A percentile compares a stretch with the other conserved stretches of the same genome.
Evolutionary conservation across 2,113 vertebrate species (phyloP).

Genomic region (Eira barbara): DNA sequence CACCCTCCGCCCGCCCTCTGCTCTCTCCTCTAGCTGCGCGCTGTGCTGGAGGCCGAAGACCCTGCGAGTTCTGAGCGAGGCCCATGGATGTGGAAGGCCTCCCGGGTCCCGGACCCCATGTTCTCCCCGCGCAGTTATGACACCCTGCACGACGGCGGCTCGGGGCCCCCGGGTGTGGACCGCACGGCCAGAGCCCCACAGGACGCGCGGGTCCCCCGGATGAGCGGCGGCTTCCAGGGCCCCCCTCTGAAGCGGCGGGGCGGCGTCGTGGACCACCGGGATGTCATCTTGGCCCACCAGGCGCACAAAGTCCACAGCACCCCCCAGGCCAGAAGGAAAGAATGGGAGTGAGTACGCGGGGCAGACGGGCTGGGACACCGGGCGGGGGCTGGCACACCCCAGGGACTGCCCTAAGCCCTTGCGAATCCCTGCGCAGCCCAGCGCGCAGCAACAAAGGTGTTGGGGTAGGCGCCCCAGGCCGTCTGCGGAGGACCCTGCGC

Average conservation of each 20-base stretch:
- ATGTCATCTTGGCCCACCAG: constrained; percentile 91
- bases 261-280: constrained; percentile 88
- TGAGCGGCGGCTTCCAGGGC: constrained; percentile 68
- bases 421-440: too few species aligned
- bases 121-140: constrained; percentile 83
- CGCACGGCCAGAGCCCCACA: background rate
- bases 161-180: constrained; percentile 76
- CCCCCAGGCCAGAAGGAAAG: constrained; percentile 88
- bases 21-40: constrained; percentile 75
- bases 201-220: constrained; percentile 33
- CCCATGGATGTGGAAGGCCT: constrained; percentile 76
- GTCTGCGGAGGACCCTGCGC: background rate
- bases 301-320: constrained; percentile 91
- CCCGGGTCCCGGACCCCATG: constrained; percentile 77
- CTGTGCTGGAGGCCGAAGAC: constrained; percentile 78
- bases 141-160: constrained; percentile 78
- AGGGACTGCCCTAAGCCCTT: background rate
- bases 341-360: constrained; percentile 92
- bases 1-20: background rate
- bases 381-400: background rate
- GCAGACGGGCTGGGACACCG: background rate
- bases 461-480: background rate
- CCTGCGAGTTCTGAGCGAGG: constrained; percentile 69
- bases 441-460: too few species aligned
- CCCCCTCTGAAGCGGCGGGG: constrained; percentile 85